Evolutionary conservation across 2,797 vertebrate species (phyloP).

Genomic region (Poeciliopsis gracilis): DNA sequence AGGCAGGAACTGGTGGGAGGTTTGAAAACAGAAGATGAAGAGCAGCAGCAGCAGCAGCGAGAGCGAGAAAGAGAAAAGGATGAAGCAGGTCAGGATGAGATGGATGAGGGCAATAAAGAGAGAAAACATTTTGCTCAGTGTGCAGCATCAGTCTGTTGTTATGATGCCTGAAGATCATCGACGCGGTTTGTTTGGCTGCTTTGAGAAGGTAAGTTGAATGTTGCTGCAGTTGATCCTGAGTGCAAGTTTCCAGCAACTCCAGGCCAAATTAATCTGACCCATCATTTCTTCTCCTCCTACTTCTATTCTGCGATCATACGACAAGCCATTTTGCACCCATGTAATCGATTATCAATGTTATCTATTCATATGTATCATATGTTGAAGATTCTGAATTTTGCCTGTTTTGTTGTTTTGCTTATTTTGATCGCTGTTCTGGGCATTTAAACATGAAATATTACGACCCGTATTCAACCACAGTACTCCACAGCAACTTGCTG

Average conservation of each 20-base stretch:
- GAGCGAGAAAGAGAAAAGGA: neutral
- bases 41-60: neutral
- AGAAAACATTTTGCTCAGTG: neutral
- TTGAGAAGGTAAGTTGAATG: neutral
- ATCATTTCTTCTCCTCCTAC: neutral
- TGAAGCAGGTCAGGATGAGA: conserved; percentile 4
- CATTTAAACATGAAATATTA: neutral
- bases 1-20: conserved; percentile 39
- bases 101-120: neutral
- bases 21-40: conserved; percentile 17
- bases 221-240: neutral
- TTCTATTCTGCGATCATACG: neutral
- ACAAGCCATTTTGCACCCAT: neutral
- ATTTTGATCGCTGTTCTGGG: neutral
- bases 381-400: neutral
- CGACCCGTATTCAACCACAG: neutral
- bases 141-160: conserved; percentile 1
- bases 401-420: neutral
- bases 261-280: neutral
- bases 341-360: neutral
- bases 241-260: neutral
- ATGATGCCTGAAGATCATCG: conserved; percentile 1
- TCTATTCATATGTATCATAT: neutral
- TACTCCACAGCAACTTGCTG: neutral
- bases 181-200: neutral